These are phyloP conservation scores for Tanytarsus gracilentus DNA, from an alignment of 2,888 invertebrate genomes.

Conservation along the genomic window DNA sequence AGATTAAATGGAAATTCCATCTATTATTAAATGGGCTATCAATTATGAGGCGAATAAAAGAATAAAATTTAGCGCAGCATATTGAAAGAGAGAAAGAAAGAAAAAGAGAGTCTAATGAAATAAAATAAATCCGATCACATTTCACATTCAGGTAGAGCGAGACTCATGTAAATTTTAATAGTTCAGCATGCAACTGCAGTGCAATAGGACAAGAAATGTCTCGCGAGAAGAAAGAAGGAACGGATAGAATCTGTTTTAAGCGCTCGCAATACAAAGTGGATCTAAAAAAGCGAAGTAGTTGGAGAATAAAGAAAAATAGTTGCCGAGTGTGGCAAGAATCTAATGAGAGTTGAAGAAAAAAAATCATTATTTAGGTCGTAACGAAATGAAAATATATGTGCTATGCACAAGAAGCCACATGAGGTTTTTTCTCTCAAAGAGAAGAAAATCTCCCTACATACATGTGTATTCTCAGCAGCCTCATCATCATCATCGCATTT, in stretches of 20 bases:
- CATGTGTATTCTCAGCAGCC: too few species aligned
- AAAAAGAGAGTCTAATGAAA: neutral
- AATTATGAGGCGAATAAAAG: neutral
- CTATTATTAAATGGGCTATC: neutral
- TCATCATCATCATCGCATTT: neutral
- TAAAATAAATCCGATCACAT: neutral
- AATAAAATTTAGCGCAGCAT: neutral
- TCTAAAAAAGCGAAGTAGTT: neutral
- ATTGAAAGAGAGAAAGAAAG: neutral
- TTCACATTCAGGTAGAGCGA: neutral
- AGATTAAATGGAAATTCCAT: too few species aligned
- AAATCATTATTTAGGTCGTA: slow-evolving; percentile 9
- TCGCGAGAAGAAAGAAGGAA: neutral
- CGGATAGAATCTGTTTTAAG: neutral
- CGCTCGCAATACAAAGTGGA: neutral
- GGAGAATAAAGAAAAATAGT: neutral
- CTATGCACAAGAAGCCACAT: neutral
- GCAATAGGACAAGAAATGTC: neutral
- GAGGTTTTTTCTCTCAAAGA: neutral
- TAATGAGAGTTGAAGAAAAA: neutral
- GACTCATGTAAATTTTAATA: too few species aligned
- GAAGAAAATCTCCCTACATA: neutral
- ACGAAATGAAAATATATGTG: neutral
- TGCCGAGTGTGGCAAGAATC: neutral
- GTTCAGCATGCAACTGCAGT: neutral